Conservation (phyloP, 1,140 invertebrate species). For the Tribolium castaneum region DNA sequence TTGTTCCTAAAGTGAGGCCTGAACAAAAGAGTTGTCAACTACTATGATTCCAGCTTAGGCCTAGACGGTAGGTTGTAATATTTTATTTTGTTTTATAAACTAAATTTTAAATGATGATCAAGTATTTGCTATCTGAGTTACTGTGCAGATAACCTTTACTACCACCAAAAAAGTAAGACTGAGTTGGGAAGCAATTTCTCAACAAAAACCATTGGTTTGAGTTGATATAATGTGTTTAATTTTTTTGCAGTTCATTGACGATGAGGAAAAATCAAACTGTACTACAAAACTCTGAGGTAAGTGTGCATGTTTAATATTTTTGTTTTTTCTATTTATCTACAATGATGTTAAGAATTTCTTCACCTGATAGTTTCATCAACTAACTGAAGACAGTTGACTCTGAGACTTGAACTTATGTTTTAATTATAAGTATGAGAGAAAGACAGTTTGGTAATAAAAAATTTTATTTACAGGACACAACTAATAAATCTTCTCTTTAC, state of each 20-base stretch:
- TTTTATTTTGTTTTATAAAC: too few species aligned
- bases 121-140: constrained; percentile 25
- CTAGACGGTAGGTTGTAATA: too few species aligned
- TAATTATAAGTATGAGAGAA: neutral
- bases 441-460: neutral
- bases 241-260: neutral
- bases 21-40: too few species aligned
- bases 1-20: neutral
- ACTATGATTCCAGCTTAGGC: too few species aligned
- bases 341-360: constrained; percentile 39
- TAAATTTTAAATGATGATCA: neutral
- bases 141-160: constrained; percentile 2
- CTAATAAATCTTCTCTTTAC: constrained; percentile 2
- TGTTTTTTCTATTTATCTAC: neutral
- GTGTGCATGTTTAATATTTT: neutral
- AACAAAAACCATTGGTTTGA: neutral
- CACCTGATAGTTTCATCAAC: constrained; percentile 25
- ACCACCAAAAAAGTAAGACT: constrained; percentile 5
- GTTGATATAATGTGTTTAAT: neutral
- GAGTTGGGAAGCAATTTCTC: neutral
- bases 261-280: neutral
- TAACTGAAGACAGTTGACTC: constrained; percentile 25
- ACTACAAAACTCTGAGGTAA: too few species aligned
- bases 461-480: neutral
- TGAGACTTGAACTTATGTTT: neutral